Evolutionary conservation across 2,797 vertebrate species (phyloP), one percentile per base, ranked within the genome.

Genomic region (Microctenopoma steveboyesi): DNA sequence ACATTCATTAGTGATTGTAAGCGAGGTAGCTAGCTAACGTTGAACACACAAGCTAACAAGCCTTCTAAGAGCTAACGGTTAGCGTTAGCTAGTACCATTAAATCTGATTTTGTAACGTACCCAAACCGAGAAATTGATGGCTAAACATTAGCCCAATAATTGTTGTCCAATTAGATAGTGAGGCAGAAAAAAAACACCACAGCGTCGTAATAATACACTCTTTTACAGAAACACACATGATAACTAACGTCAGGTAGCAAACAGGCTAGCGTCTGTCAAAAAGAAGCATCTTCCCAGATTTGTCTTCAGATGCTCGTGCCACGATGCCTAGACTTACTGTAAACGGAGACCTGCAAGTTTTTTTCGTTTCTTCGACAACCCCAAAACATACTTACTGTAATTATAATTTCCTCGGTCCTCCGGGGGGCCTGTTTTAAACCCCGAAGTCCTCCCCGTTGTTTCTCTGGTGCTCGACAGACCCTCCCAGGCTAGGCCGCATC

Each of bases 401-500:
- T 71, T 4, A 35, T 43, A 70, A 33, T 66, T 39, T 61, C 50
- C 28, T 75, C 81, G 64, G 82, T 91, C 84, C 85, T 84, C 78
- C 46, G 64, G 67, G 66, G 81, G 83, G 84, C 83, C 74, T 56
- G 83, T 28, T 74, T 57, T 79, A 71, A 79, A 63, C 83, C 85
- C 85, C 37, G 74, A 74, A 76, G 66, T 52, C 72, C 79, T 91
- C 82, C 86, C 85, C 81, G 88, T 85, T 91, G 86, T 91, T 83
- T 87, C 86, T 83, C 88, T 82, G 81, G 63, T 76, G 82, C 84
- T 91, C 69, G 66, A 82, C 89, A 87, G 88, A 93, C 91, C 92
- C 93, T 93, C 91, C 90, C 91, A 85, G 86, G 86, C 77, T 89
- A 93, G 93, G 94, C 93, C 93, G 88, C 88, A 88, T 89, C 61